Evolutionary conservation across 2,888 invertebrate species (phyloP).

Genomic region (Nesidiocoris tenuis): DNA sequence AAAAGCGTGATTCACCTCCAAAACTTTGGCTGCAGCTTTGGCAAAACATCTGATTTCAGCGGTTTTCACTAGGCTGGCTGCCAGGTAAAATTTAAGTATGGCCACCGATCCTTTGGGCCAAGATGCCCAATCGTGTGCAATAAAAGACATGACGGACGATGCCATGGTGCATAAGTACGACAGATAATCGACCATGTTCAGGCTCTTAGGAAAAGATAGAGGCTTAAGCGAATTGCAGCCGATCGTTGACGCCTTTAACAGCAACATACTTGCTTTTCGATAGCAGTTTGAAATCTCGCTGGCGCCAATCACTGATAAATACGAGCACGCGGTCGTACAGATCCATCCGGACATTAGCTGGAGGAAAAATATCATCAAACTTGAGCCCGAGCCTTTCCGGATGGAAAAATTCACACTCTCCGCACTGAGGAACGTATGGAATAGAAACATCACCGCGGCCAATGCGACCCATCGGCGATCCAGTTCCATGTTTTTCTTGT

Average conservation of each 20-base stretch:
- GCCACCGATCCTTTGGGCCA: not conserved
- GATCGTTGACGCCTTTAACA: not conserved
- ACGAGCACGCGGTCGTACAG: not conserved
- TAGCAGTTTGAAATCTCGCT: not conserved
- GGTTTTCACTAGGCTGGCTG: not conserved
- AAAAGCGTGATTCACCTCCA: not conserved
- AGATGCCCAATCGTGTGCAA: slow-evolving; percentile 2
- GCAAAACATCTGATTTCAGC: slow-evolving; percentile 11
- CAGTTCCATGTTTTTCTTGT: not conserved
- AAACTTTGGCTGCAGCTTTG: not conserved
- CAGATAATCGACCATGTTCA: not conserved
- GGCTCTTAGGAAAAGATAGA: not conserved
- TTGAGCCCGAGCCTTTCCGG: not conserved
- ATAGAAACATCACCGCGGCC: not conserved
- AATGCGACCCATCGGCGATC: not conserved
- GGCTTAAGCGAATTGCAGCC: not conserved
- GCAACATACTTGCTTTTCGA: not conserved
- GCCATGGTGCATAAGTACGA: not conserved
- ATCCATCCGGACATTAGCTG: not conserved
- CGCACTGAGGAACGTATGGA: not conserved
- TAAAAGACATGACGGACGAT: not conserved
- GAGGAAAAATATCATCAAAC: not conserved
- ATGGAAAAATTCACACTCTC: not conserved
- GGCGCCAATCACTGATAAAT: not conserved
- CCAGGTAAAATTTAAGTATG: not conserved